Conservation (phyloP, 1,140 invertebrate genomes). For the Paraescarpia echinospica region DNA sequence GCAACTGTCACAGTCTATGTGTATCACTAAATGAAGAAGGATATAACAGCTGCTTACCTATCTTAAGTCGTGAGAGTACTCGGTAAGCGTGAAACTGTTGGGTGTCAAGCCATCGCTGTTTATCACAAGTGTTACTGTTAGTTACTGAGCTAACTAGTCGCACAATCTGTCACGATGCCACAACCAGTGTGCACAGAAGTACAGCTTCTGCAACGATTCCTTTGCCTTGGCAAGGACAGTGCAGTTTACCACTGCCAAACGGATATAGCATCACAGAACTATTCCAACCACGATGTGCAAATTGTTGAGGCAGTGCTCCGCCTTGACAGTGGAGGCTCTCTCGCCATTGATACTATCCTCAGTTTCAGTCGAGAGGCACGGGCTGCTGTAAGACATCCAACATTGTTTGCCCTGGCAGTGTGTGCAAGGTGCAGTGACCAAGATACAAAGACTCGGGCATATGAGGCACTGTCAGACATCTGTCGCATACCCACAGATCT, state of each 20-base stretch:
- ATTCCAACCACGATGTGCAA: background rate
- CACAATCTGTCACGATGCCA: background rate
- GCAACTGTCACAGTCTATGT: too few relatives aligned
- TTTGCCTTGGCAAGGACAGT: background rate
- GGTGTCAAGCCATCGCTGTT: too few relatives aligned
- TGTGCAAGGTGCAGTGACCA: slow-evolving; percentile 39
- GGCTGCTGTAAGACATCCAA: slow-evolving; percentile 48
- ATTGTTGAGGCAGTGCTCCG: background rate
- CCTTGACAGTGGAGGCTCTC: background rate
- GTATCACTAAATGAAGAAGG: too few relatives aligned
- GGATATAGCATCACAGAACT: background rate
- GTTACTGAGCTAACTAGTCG: too few relatives aligned
- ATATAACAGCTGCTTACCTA: too few relatives aligned
- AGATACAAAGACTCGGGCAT: slow-evolving; percentile 40
- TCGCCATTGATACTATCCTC: background rate
- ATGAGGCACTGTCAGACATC: slow-evolving; percentile 41
- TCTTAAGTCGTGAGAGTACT: too few relatives aligned
- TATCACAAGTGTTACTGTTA: too few relatives aligned
- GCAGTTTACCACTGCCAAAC: background rate
- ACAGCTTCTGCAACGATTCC: background rate
- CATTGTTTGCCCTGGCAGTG: slow-evolving; percentile 54
- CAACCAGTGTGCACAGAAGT: background rate
- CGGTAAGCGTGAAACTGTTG: too few relatives aligned
- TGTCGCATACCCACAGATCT: slow-evolving; percentile 58
- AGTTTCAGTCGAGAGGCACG: slow-evolving; percentile 35